Percentiles rank a stretch among this genome's conserved stretches.
Evolutionary conservation across 2,797 vertebrate genomes (phyloP).

Genomic region (Myiotriccus ornatus): DNA sequence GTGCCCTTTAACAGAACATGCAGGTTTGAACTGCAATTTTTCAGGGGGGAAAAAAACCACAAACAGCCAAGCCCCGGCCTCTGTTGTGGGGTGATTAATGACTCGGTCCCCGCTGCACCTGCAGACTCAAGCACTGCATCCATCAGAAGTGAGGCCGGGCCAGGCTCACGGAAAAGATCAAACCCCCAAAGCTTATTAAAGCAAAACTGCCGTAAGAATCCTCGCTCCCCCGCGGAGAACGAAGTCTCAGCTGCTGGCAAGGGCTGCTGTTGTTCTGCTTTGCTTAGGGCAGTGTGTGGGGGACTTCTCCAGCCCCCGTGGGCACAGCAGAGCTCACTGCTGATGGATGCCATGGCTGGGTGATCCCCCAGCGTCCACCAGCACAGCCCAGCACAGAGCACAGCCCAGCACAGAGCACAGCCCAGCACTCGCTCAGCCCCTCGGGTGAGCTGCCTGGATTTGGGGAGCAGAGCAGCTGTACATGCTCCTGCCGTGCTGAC

Average conservation of each 20-base stretch:
- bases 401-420: background rate
- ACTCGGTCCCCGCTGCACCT: background rate
- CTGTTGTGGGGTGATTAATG: slow-evolving; percentile 18
- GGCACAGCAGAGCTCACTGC: background rate
- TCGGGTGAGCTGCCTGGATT: fast-evolving
- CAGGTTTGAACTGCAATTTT: background rate
- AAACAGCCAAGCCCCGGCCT: background rate
- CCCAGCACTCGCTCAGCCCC: background rate
- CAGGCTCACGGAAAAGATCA: background rate
- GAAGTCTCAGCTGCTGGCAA: background rate
- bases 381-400: background rate
- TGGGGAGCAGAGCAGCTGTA: background rate
- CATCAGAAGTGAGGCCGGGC: background rate
- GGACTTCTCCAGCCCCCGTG: background rate
- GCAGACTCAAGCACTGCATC: background rate
- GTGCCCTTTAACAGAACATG: background rate
- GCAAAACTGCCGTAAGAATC: background rate
- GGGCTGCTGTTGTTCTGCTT: background rate
- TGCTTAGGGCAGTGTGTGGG: background rate
- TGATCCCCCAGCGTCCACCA: background rate
- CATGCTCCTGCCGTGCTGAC: fast-evolving
- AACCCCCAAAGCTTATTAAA: slow-evolving; percentile 24
- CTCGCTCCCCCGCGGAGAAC: background rate
- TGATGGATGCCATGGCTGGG: background rate
- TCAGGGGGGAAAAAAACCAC: background rate